Base-by-base conservation (phyloP, 2,113 vertebrate species). In the Malurus cyaneus region DNA sequence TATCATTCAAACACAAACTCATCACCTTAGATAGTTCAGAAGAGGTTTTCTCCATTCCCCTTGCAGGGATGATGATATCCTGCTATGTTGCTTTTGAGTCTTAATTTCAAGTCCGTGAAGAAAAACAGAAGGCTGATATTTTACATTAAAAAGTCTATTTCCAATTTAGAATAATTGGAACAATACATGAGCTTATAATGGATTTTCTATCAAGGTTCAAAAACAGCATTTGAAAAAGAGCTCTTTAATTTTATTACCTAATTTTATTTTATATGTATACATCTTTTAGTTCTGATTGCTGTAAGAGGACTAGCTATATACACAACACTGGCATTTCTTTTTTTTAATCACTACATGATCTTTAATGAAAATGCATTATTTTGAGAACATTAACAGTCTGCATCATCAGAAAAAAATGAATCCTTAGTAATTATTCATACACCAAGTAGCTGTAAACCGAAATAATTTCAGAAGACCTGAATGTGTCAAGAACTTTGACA, bases 401-500 rank as follows among this genome's bases (percentile, higher is more conserved):
- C 86, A 94, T 94, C 94, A 96, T 94, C 90, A 89, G 78, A 96
- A 91, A 97, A 49, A 97, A 93, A 97, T 67, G 96, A 97, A 97
- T 96, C 69, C 87, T 92, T 91, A 98, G 98, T 98, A 98, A 98
- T 98, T 98, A 98, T 98, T 98, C 98, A 98, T 98, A 97, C 95
- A 98, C 91, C 95, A 97, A 97, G 97, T 97, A 98, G 98, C 98
- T 97, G 94, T 97, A 98, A 98, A 97, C 97, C 94, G 95, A 98
- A 97, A 97, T 98, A 96, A 98, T 96, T 97, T 97, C 93, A 97
- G 96, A 98, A 98, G 97, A 98, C 97, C 96, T 97, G 91, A 98
- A 98, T 98, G 93, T 98, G 98, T 98, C 98, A 98, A 98, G 97
- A 98, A 98, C 97, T 99, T 98, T 99, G 99, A 99, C 98, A 99